Conservation (phyloP, 2,113 vertebrate genomes). For the Lophotis ruficrista region DNA sequence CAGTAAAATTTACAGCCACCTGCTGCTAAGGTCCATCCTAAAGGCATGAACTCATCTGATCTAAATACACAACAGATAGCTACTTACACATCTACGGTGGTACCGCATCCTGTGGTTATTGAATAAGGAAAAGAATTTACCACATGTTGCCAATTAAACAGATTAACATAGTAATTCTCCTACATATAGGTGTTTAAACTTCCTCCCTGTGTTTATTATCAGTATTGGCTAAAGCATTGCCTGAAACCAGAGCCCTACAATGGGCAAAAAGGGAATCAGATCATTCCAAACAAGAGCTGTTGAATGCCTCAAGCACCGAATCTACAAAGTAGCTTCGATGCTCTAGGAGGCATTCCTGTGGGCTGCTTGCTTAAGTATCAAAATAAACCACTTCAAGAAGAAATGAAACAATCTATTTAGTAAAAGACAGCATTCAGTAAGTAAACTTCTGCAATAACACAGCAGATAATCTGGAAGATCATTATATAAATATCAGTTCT, state of each 20-base stretch:
- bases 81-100: not conserved
- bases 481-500: not conserved
- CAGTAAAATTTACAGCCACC: not conserved
- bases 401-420: not conserved
- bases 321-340: not conserved
- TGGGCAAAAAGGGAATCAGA: not conserved
- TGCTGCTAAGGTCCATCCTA: not conserved
- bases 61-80: not conserved
- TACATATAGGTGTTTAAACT: not conserved
- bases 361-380: not conserved
- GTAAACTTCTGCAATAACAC: not conserved
- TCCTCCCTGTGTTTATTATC: not conserved
- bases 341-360: not conserved
- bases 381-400: conserved; percentile 7
- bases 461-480: conserved; percentile 8
- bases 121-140: not conserved
- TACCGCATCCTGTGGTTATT: not conserved
- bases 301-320: not conserved
- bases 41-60: not conserved
- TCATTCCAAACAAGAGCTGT: not conserved
- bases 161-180: not conserved
- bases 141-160: not conserved
- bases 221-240: not conserved
- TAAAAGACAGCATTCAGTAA: conserved; percentile 10
- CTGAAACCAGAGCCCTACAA: not conserved